Evolutionary conservation across 1,140 invertebrate species (phyloP), one percentile per base, ranked within the genome.

Genomic region (Zophobas morio): DNA sequence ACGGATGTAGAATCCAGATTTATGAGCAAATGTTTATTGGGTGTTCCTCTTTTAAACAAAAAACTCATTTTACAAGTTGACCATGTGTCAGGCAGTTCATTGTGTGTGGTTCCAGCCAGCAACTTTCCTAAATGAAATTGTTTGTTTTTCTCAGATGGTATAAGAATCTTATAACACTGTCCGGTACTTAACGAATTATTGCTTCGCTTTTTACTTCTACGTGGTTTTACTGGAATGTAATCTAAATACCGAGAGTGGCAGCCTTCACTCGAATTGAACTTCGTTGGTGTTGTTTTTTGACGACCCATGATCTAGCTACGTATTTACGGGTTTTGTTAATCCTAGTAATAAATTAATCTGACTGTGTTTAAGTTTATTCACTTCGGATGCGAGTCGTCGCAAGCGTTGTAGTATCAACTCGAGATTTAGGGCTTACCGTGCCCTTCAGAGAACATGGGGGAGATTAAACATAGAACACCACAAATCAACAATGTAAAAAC

Each of bases 1-100:
- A 80, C 70, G 37, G 57, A 34, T 2, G 40, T 74, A 36, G 54
- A 47, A 81, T 81, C 79, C 35, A 79, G 78, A 33, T 76, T 33
- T 6, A 82, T 42, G 54, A 70, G 20, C 34, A 82, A 54, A 32
- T 54, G 74, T 20, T 73, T 47, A 35, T 73, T 51, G n/a, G 54
- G 53, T 8, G 70, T 53, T n/a, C 78, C 60, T 6, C 47, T 8
- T 5, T 39, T 20, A 56, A 2, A 49, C 35, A 49, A 4, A 47
- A 79, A 74, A 40, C 51, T 49, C 6, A 79, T 47, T 70, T 63
- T 79, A 60, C 79, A 80, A 35, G 34, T 73, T 2, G 49, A 33
- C 79, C 79, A 82, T 32, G 40, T 51, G 32, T 75, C 36, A 33
- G 81, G 81, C 35, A 80, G 32, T 49, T 57, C 37, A 73, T 82